Base-by-base conservation (phyloP, 2,888 invertebrate species). In the Acanthococcus lagerstroemiae region DNA sequence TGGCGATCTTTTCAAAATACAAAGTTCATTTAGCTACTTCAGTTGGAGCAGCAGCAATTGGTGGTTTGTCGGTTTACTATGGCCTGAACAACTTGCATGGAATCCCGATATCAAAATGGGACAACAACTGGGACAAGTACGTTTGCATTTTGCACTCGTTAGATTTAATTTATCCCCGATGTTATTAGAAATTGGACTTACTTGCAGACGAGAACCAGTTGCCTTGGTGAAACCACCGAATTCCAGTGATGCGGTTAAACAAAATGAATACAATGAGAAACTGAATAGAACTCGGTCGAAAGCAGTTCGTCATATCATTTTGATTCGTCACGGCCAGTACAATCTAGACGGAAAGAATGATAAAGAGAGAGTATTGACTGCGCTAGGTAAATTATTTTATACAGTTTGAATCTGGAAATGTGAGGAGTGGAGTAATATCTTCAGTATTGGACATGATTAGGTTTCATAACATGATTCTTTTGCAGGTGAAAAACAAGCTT, bases 291-390 rank as follows among this genome's bases (percentile, higher is more conserved):
- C 79, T 0, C 83, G 80, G 71, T 78, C 83, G 0, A 80, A 75
- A 70, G 85, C 86, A 0, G 81, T 82, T 0, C 78, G 95, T n/a
- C 91, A 96, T 75, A 76, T 97, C 60, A 82, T 97, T 71, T 80
- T 97, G 17, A 87, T 97, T 67, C 81, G 97, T 46, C 97, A 99
- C 76, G 99, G 97, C 0, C 96, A 97, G 76, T 99, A 97, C 75
- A 82, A 92, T 72, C 77, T 86, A 46, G 79, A 82, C 9, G 92
- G 89, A 0, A 76, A 77, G 27, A 81, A 78, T 1, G 94, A 95
- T 74, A 78, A 80, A 5, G 85, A 90, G 22, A 82, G 88, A 72
- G 79, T 79, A 61, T 81, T 96, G 12, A 95, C 96, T 0, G 81
- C 84, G 55, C 79, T 94, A 66, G 95, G 95, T 82, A 78, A 78